A percentile compares a stretch with the other conserved stretches of the same genome.
Conservation (phyloP, 2,888 invertebrate species). For the Pasiphila rectangulata region DNA sequence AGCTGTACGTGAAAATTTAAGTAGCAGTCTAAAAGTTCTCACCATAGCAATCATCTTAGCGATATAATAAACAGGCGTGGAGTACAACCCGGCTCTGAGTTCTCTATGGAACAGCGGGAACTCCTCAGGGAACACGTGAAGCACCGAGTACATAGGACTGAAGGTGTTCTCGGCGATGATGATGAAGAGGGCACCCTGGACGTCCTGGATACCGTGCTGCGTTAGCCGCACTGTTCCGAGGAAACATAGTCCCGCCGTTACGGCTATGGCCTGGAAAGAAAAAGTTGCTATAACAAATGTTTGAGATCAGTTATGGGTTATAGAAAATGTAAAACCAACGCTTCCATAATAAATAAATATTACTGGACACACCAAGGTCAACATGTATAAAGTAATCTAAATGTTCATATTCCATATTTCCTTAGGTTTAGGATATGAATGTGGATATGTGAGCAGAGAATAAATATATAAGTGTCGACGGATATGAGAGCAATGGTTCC, state of each 20-base stretch:
- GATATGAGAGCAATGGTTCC: too few species aligned
- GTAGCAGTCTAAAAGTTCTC: constrained; percentile 24
- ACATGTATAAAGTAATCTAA: too few species aligned
- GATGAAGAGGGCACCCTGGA: constrained; percentile 93
- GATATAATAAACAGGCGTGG: constrained; percentile 89
- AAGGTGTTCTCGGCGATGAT: constrained; percentile 95
- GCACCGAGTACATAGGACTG: constrained; percentile 93
- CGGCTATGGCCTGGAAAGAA: constrained; percentile 81
- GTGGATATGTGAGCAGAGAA: too few species aligned
- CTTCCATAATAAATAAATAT: too few species aligned
- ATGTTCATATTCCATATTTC: too few species aligned
- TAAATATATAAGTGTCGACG: too few species aligned
- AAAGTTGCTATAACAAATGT: background rate
- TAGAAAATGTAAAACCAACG: too few species aligned
- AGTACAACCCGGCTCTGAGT: constrained; percentile 90
- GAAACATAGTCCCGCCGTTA: constrained; percentile 92
- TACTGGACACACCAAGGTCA: too few species aligned
- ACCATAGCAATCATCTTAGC: constrained; percentile 91
- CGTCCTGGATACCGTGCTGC: constrained; percentile 91
- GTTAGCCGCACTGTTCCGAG: constrained; percentile 86
- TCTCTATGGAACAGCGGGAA: constrained; percentile 91
- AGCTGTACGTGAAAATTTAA: too few species aligned
- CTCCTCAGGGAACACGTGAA: constrained; percentile 90
- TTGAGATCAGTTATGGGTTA: too few species aligned
- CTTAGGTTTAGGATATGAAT: too few species aligned